A percentile compares a stretch with the other conserved stretches of the same genome.
These are phyloP conservation scores for Tenthredo mesomela DNA, from an alignment of 2,888 invertebrate genomes.

Conservation along the genomic window DNA sequence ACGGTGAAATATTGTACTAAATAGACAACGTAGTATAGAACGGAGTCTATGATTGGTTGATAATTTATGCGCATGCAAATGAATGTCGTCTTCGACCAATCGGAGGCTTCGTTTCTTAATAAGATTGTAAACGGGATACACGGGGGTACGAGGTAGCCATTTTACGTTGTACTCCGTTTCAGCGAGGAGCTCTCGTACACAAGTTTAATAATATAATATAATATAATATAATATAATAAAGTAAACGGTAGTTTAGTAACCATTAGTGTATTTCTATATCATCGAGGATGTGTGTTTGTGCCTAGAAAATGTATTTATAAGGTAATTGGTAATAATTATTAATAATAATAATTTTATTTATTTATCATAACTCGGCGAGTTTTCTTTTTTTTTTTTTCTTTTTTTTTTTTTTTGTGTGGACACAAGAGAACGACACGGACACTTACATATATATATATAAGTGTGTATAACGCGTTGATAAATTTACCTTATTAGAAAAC, in stretches of 20 bases:
- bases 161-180: slow-evolving; percentile 67
- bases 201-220: slow-evolving; percentile 6
- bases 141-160: slow-evolving; percentile 64
- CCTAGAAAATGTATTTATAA: slow-evolving; percentile 25
- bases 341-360: too few relatives aligned
- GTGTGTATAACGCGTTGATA: too few relatives aligned
- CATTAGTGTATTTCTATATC: not conserved
- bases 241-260: slow-evolving; percentile 32
- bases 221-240: slow-evolving; percentile 2
- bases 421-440: too few relatives aligned
- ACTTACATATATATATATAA: too few relatives aligned
- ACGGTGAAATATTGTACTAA: not conserved
- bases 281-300: slow-evolving; percentile 32
- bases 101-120: slow-evolving; percentile 52
- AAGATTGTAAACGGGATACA: slow-evolving; percentile 56
- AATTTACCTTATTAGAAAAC: slow-evolving; percentile 11
- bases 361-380: too few relatives aligned
- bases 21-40: not conserved
- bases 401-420: too few relatives aligned
- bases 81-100: slow-evolving; percentile 58
- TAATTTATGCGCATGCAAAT: not conserved
- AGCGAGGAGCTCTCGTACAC: slow-evolving; percentile 52
- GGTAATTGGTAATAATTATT: not conserved
- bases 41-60: not conserved
- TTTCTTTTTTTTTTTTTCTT: too few relatives aligned